Base-by-base conservation (phyloP, 2,113 vertebrate genomes). In the Sprattus sprattus region DNA sequence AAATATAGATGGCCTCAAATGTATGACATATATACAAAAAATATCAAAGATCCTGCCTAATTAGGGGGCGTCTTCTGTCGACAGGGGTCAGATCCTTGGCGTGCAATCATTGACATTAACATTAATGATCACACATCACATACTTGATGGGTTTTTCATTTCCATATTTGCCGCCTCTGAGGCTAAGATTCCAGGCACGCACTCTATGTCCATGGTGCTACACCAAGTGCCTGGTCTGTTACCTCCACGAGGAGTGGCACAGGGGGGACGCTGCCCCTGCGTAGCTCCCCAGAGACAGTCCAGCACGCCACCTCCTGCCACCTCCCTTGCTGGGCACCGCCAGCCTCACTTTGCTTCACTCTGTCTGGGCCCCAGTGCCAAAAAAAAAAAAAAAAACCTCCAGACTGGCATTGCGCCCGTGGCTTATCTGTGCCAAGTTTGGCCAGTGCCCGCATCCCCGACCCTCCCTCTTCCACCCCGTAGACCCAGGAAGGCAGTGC, bases 301-400 rank as follows among this genome's bases (percentile, higher is more conserved):
- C 25, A 78, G 28, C 10, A 11, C 28, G 54, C 54, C 20, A 44
- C 71, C 25, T 78, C 71, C 16, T 16, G 71, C 13, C 71, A 78
- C 25, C 18, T 60, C 54, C 54, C 18, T 22, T 6, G 22, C 86
- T 82, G 87, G 67, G 57, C 83, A 78, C 67, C 83, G 54, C 44
- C 46, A 88, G 86, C 86, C 86, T 87, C 64, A 88, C 85, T 88
- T 84, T 83, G 84, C 86, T 86, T 85, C 86, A 64, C 83, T 86
- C 89, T 88, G 88, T 85, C 85, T 85, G 85, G 57, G 83, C 86
- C 78, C 85, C 83, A 83, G 82, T 88, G 88, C 82, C 81, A 88
- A 84, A 44, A 45, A 39, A 32, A 67, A 67, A 67, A 25, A 67
- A 67, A 71, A 28, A 67, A 28, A 67, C 9, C 67, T 75, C 67